A percentile compares a stretch with the other conserved stretches of the same genome.
These are phyloP conservation scores for Drosophila macrospina DNA, from an alignment of 2,888 invertebrate species.

Conservation along the genomic window DNA sequence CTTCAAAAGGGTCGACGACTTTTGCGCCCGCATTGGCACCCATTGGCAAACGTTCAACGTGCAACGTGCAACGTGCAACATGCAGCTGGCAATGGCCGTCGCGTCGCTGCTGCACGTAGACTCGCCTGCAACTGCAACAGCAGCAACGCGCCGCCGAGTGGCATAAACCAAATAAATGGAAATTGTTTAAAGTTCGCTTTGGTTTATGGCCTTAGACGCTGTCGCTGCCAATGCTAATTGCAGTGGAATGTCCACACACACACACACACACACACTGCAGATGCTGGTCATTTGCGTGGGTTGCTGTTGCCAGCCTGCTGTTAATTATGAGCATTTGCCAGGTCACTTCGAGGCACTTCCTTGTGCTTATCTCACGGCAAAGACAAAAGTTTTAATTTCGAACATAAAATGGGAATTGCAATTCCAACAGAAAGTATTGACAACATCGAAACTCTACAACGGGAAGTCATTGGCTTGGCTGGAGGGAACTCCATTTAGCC, in stretches of 20 bases:
- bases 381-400: background rate
- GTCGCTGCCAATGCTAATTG: constrained; percentile 73
- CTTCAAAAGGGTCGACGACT: constrained; percentile 77
- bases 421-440: background rate
- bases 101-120: constrained; percentile 7
- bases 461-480: background rate
- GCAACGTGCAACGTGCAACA: constrained; percentile 31
- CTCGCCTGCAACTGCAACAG: constrained; percentile 5
- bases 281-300: constrained; percentile 65
- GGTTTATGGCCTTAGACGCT: constrained; percentile 73
- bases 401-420: background rate
- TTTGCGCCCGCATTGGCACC: constrained; percentile 78
- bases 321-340: constrained; percentile 14
- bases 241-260: constrained; percentile 68
- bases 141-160: too few species aligned
- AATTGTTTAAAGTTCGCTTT: constrained; percentile 81
- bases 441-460: background rate
- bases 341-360: constrained; percentile 1
- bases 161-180: constrained; percentile 81
- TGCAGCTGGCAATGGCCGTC: constrained; percentile 76
- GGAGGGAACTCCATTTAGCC: constrained; percentile 17
- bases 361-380: background rate
- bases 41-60: constrained; percentile 46
- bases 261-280: constrained; percentile 52
- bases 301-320: constrained; percentile 7